Conservation (phyloP, 1,140 invertebrate genomes). For the Dreissena rostriformis region DNA sequence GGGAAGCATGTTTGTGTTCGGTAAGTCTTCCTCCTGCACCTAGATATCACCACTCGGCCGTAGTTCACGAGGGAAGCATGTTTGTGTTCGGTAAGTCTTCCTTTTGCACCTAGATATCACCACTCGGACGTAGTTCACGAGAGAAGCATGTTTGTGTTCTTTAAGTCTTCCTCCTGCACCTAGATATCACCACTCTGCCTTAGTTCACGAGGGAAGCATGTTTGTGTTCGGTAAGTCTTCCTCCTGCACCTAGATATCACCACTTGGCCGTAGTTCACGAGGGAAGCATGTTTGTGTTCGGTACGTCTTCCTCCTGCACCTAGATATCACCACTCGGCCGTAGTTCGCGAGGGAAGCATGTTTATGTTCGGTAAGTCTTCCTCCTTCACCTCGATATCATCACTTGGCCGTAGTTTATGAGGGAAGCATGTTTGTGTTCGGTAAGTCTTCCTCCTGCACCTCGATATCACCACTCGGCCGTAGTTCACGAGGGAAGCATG, state of each 20-base stretch:
- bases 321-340: slow-evolving; percentile 96
- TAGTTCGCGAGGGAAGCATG: slow-evolving; percentile 95
- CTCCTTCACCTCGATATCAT: slow-evolving; percentile 95
- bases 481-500: slow-evolving; percentile 95
- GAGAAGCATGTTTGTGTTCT: slow-evolving; percentile 97
- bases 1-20: slow-evolving; percentile 97
- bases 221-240: slow-evolving; percentile 96
- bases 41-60: slow-evolving; percentile 96
- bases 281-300: slow-evolving; percentile 97
- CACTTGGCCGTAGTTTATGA: slow-evolving; percentile 96
- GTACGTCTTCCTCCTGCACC: slow-evolving; percentile 94
- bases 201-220: slow-evolving; percentile 95
- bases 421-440: slow-evolving; percentile 97
- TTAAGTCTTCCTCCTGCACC: slow-evolving; percentile 94
- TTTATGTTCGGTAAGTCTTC: slow-evolving; percentile 96
- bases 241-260: slow-evolving; percentile 95
- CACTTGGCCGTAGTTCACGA: slow-evolving; percentile 96
- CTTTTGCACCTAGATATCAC: slow-evolving; percentile 95
- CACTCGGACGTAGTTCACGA: slow-evolving; percentile 96
- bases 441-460: slow-evolving; percentile 94
- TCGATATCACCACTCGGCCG: slow-evolving; percentile 96
- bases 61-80: slow-evolving; percentile 95
- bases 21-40: slow-evolving; percentile 94
- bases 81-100: slow-evolving; percentile 96
- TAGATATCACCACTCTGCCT: slow-evolving; percentile 96